Base-by-base conservation (phyloP, 1,140 invertebrate species). In the Euglossa dilemma region DNA sequence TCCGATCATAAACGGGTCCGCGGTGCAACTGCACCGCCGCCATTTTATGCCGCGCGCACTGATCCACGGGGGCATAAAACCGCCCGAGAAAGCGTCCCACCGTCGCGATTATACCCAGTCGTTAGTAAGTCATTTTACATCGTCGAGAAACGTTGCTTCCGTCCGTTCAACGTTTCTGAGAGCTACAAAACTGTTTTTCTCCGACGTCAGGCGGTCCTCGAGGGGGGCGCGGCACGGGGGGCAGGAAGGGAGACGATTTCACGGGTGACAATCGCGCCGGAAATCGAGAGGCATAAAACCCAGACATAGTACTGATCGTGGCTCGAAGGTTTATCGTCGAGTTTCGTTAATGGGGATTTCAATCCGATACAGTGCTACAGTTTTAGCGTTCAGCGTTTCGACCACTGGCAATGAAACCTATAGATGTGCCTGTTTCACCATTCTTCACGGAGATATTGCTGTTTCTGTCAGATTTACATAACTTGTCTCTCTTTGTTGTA, bases 101-200 rank as follows among this genome's bases (percentile, higher is more conserved):
- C 63, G 52, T 79, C 83, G 83, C 79, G 85, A 88, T 88, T 88
- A 88, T 78, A 73, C 83, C 45, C 63, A 64, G 78, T 88, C 83
- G 87, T 88, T 88, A 88, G 83, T 85, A 83, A 88, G 86, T 88
- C 86, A 85, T 88, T 88, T 85, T 67, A 77, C 71, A 47, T 85
- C 71, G 61, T 36, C 50, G 50, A 50, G n/a, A 75, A 43, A 88
- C 74, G 87, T 85, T 78, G 78, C 61, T 56, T 54, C 74, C 61
- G 20, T 36, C n/a, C n/a, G 36, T 36, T 23, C 7, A 67, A 54
- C 84, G 57, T 76, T 85, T 85, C 66, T 52, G 66, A 61, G 25
- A 70, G 57, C 83, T 52, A 50, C 86, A 69, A 76, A 83, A 85
- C 64, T 87, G 71, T 77, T 88, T 85, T 57, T 69, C 69, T 54